These are phyloP conservation scores for Meleagris gallopavo DNA, from an alignment of 2,113 vertebrate species.

Conservation along the genomic window DNA sequence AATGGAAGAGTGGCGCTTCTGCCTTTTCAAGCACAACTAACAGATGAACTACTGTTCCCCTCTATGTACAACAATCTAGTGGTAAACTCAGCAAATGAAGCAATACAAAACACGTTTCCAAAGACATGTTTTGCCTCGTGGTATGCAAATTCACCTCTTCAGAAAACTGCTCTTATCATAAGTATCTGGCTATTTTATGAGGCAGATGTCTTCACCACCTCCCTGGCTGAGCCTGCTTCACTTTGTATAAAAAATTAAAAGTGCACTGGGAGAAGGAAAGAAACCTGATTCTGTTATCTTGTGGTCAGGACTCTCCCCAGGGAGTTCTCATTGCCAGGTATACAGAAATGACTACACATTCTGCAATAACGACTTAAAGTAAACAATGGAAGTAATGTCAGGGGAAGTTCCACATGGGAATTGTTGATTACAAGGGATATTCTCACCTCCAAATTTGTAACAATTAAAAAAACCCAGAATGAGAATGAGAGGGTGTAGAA, in stretches of 20 bases:
- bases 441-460: neutral
- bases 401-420: fast-evolving
- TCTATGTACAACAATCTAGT: neutral
- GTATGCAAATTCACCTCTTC: neutral
- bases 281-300: constrained; percentile 16
- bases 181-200: neutral
- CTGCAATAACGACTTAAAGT: neutral
- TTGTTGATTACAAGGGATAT: neutral
- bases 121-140: neutral
- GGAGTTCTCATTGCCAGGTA: neutral
- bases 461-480: neutral
- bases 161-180: neutral
- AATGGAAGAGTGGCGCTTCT: neutral
- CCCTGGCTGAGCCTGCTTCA: neutral
- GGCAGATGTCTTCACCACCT: neutral
- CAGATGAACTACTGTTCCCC: neutral
- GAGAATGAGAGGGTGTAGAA: fast-evolving
- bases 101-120: neutral
- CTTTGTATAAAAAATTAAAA: neutral
- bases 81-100: neutral
- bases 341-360: neutral
- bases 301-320: neutral
- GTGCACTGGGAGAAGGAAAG: neutral
- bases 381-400: neutral
- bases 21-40: neutral